phyloP scores from a whole-genome alignment of 2,113 vertebrate genomes.

The Ancistrus triradiatus region DNA sequence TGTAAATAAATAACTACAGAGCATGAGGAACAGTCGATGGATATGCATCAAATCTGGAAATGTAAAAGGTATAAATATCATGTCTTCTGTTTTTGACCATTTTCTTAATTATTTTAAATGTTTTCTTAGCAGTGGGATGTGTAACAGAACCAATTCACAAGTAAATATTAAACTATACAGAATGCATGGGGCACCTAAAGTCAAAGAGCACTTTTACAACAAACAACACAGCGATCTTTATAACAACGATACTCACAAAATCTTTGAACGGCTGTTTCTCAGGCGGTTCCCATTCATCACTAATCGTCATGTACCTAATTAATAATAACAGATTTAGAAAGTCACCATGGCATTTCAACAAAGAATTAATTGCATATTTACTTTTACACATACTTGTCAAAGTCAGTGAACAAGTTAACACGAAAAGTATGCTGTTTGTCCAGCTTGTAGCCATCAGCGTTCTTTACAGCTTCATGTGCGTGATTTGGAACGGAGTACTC shows the following conservation, averaged over 20 bases:
- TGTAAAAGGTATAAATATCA: too few relatives aligned
- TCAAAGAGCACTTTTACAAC: background rate
- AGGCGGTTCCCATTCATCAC: conserved; percentile 94
- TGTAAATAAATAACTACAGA: too few relatives aligned
- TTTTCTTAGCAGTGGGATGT: too few relatives aligned
- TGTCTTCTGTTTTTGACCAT: too few relatives aligned
- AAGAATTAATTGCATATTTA: background rate
- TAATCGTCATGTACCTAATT: conserved; percentile 88
- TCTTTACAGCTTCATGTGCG: conserved; percentile 90
- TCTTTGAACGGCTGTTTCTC: conserved; percentile 98
- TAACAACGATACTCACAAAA: conserved; percentile 77
- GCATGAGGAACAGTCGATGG: too few relatives aligned
- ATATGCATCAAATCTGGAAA: too few relatives aligned
- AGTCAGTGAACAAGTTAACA: conserved; percentile 96
- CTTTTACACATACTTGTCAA: conserved; percentile 86
- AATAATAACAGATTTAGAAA: conserved; percentile 5
- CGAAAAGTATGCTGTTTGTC: conserved; percentile 97
- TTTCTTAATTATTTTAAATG: too few relatives aligned
- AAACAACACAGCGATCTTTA: background rate
- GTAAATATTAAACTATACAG: too few relatives aligned
- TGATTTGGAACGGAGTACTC: conserved; percentile 89
- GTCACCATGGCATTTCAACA: too few relatives aligned
- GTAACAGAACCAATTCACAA: too few relatives aligned
- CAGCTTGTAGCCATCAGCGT: conserved; percentile 93
- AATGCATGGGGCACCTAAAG: too few relatives aligned